Evolutionary conservation across 2,113 vertebrate species (phyloP).

Genomic region (Cairina moschata): DNA sequence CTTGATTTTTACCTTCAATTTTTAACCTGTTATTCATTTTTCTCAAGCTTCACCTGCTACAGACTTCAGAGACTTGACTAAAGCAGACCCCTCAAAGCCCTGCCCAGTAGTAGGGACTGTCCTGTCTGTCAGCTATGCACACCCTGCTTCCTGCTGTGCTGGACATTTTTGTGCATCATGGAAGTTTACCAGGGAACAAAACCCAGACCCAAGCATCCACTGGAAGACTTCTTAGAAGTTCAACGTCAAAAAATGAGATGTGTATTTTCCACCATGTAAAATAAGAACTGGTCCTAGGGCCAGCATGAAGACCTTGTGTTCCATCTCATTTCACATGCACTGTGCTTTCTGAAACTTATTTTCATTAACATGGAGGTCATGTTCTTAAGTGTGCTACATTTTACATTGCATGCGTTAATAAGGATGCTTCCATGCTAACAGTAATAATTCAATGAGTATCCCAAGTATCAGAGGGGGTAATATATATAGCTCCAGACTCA

Average conservation of each 20-base stretch:
- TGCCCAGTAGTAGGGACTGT: too few species aligned
- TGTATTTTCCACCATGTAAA: background rate
- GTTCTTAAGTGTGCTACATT: fast-evolving
- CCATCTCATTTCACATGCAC: background rate
- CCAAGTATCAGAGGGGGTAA: background rate
- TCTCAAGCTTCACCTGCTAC: background rate
- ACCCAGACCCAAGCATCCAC: background rate
- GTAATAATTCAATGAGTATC: background rate
- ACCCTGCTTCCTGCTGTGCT: fast-evolving
- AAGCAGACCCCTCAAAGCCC: background rate
- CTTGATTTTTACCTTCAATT: background rate
- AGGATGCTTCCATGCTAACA: background rate
- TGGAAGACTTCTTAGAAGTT: background rate
- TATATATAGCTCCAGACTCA: background rate
- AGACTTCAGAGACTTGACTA: background rate
- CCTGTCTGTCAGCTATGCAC: background rate
- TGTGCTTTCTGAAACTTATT: background rate
- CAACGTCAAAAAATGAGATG: background rate
- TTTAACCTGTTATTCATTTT: background rate
- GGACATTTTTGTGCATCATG: background rate
- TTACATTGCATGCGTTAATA: background rate
- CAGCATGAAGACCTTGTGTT: background rate
- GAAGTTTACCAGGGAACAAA: background rate
- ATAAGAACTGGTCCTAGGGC: background rate
- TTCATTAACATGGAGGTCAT: background rate